Conservation (phyloP, 2,113 vertebrate species). For the Emydura subglobosa region DNA sequence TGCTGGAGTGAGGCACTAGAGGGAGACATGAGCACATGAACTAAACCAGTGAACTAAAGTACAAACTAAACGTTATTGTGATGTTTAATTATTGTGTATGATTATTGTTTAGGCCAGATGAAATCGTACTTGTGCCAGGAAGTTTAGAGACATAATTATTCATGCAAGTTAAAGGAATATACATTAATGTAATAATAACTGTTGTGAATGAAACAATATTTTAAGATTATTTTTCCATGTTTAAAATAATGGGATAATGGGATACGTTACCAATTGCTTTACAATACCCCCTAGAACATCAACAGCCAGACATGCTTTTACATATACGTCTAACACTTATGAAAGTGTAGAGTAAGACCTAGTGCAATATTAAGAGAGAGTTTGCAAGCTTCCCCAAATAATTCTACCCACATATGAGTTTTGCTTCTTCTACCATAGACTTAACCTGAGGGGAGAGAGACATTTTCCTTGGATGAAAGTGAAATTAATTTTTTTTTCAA, state of each 20-base stretch:
- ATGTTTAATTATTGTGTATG: neutral
- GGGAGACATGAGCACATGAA: constrained; percentile 22
- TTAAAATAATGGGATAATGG: neutral
- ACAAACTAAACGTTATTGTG: neutral
- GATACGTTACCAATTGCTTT: neutral
- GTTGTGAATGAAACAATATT: neutral
- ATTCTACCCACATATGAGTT: neutral
- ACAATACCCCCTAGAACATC: neutral
- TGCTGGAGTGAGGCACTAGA: constrained; percentile 13
- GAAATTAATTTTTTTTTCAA: neutral
- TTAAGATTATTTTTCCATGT: neutral
- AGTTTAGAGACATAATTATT: neutral
- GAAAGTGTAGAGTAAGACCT: neutral
- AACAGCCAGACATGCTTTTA: neutral
- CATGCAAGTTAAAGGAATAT: neutral
- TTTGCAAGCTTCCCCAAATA: neutral
- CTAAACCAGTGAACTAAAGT: neutral
- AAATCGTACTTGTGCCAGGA: neutral
- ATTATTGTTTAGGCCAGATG: neutral
- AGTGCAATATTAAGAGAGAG: neutral
- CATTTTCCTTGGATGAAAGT: neutral
- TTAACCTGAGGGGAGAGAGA: neutral
- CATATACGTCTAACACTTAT: neutral
- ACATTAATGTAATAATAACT: neutral
- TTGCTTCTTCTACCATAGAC: neutral